Evolutionary conservation across 37 sponge, comb jelly and placozoan species (phyloP).

Genomic region (Tethya wilhelma): DNA sequence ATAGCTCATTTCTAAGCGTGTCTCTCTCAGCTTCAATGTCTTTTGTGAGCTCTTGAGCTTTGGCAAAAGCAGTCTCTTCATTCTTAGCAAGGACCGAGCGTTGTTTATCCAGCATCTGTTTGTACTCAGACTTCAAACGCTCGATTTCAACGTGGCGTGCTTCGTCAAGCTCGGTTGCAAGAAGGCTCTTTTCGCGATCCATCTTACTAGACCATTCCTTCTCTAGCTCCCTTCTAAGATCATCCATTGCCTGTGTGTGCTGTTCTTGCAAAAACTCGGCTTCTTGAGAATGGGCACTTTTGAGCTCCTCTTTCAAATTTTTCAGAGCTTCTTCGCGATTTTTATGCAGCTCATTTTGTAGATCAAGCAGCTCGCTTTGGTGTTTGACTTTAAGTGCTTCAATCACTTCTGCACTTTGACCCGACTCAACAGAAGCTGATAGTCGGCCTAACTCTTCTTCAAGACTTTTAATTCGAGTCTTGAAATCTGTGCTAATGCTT

Average conservation of each 20-base stretch:
- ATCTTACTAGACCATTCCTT: conserved; percentile 8
- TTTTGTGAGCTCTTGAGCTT: neutral
- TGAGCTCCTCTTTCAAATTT: neutral
- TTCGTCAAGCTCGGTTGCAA: neutral
- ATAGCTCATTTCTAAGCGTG: neutral
- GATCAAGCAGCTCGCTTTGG: conserved; percentile 14
- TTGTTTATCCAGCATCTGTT: neutral
- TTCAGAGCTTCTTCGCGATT: neutral
- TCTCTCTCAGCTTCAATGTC: conserved; percentile 6
- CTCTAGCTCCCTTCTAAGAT: neutral
- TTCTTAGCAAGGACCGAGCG: neutral
- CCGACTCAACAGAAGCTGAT: neutral
- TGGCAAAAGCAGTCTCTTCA: conserved; percentile 14
- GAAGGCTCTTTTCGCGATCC: neutral
- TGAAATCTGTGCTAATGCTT: neutral
- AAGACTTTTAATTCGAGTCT: conserved; percentile 29
- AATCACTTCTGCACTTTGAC: neutral
- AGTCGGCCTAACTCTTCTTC: conserved; percentile 14
- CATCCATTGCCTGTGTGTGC: conserved; percentile 5
- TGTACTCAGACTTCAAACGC: conserved; percentile 2
- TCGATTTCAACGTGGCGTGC: conserved; percentile 6
- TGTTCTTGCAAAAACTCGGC: conserved; percentile 23
- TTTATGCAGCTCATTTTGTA: neutral
- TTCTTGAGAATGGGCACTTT: conserved; percentile 7
- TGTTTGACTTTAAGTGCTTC: conserved; percentile 1